Conservation (phyloP, 2,797 vertebrate genomes). For the Melanogrammus aeglefinus region DNA sequence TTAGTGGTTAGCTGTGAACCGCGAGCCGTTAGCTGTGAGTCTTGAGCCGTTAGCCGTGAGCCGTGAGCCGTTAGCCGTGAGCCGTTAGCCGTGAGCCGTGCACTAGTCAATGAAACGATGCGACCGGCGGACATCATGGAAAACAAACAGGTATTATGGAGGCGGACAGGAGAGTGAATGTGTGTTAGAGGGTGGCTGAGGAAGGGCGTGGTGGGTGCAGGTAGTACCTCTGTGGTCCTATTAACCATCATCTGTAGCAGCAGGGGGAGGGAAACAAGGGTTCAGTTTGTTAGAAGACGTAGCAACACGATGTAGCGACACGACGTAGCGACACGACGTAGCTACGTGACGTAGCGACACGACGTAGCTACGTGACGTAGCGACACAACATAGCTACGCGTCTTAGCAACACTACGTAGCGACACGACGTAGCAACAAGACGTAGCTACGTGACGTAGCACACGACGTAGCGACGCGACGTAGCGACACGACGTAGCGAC, state of each 20-base stretch:
- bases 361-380: slow-evolving; percentile 7
- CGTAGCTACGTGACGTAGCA: no score
- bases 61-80: no score
- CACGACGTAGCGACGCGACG: no score
- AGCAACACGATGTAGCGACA: slow-evolving; percentile 21
- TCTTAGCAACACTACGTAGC: slow-evolving; percentile 11
- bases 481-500: no score
- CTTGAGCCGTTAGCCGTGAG: no score
- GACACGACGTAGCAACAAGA: slow-evolving; percentile 12
- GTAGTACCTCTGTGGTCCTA: slow-evolving; percentile 98
- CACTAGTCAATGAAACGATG: no score
- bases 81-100: no score
- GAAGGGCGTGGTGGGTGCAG: slow-evolving; percentile 31
- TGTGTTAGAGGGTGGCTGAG: not conserved
- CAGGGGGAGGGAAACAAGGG: slow-evolving; percentile 77
- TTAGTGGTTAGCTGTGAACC: no score
- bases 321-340: slow-evolving; percentile 2
- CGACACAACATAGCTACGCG: slow-evolving; percentile 14
- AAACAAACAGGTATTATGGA: not conserved
- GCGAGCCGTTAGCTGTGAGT: no score
- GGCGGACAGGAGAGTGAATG: not conserved
- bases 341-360: slow-evolving; percentile 18
- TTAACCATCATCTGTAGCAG: slow-evolving; percentile 99
- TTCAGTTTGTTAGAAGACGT: slow-evolving; percentile 68
- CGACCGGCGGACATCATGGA: not conserved